Base-by-base conservation (phyloP, 2,888 invertebrate genomes). In the Parelbella ahira region DNA sequence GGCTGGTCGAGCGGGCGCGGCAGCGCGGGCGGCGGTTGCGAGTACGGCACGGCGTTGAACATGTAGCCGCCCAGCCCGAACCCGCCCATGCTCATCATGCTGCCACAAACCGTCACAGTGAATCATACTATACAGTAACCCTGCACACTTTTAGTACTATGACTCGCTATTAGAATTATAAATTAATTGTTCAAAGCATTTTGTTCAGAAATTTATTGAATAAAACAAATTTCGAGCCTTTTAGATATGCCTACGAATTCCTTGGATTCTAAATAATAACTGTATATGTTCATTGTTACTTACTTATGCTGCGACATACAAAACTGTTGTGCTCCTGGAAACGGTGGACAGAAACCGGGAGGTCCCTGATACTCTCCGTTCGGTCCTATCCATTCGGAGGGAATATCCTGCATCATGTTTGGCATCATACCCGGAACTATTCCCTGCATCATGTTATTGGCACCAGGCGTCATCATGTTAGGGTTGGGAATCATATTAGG, bases 281-380 rank as follows among this genome's bases (percentile, higher is more conserved):
- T n/a, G n/a, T n/a, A n/a, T n/a, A n/a, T n/a, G n/a, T n/a, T n/a
- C n/a, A n/a, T n/a, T n/a, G n/a, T 18, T n/a, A 71, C 81, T 77
- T 28, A 86, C 86, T 84, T 84, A n/a, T 74, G 63, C 39, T 82
- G 83, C 4, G 79, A 80, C 76, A 86, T 68, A 45, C 80, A 82
- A 50, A 70, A 82, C 8, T 63, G 63, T 49, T 74, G 79, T 4
- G 72, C 56, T n/a, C 61, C 67, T 0, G 68, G 62, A 44, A 71
- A 81, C 0, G 77, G 73, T 10, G 77, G 80, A 27, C 78, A 82
- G 58, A 71, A 83, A 42, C 62, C 61, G 2, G 65, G 64, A 1
- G 60, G 68, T 1, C 66, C 68, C 36, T 63, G 73, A 38, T 66
- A 79, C 13, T 79, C 74, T 0, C 59, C 60, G 11, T 54, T 52